These are phyloP conservation scores for Cerastis rubricosa DNA, from an alignment of 2,888 invertebrate species.

Conservation along the genomic window DNA sequence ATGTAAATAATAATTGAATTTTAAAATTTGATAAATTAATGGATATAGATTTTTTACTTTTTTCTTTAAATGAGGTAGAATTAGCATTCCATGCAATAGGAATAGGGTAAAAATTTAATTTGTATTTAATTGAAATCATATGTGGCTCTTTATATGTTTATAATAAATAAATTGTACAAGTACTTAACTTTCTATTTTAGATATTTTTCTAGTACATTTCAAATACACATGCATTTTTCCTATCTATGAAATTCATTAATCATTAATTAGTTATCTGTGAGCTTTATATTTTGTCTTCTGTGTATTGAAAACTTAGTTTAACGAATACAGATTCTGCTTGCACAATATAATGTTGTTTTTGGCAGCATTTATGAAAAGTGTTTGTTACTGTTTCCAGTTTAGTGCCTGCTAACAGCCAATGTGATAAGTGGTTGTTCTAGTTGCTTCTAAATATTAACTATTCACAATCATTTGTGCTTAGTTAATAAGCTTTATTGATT, in stretches of 20 bases:
- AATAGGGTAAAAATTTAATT: background rate
- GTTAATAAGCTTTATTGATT: background rate
- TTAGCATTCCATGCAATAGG: background rate
- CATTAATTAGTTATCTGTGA: background rate
- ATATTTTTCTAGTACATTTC: background rate
- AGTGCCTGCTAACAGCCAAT: no score
- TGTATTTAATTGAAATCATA: background rate
- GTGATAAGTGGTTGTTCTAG: background rate
- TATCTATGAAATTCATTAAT: slow-evolving; percentile 10
- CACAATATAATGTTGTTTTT: background rate
- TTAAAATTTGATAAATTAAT: no score
- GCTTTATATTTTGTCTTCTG: background rate
- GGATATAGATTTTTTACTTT: background rate
- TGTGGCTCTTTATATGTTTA: background rate
- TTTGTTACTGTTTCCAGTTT: no score
- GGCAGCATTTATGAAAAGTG: no score
- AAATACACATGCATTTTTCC: slow-evolving; percentile 7
- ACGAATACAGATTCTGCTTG: slow-evolving; percentile 3
- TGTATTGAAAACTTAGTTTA: background rate
- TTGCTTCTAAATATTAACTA: background rate
- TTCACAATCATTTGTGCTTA: background rate
- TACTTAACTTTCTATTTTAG: background rate
- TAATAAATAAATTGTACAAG: background rate
- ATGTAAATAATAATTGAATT: no score
- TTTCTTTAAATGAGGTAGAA: background rate